Base-by-base conservation (phyloP, 2,113 vertebrate species). In the Hippocampus zosterae region DNA sequence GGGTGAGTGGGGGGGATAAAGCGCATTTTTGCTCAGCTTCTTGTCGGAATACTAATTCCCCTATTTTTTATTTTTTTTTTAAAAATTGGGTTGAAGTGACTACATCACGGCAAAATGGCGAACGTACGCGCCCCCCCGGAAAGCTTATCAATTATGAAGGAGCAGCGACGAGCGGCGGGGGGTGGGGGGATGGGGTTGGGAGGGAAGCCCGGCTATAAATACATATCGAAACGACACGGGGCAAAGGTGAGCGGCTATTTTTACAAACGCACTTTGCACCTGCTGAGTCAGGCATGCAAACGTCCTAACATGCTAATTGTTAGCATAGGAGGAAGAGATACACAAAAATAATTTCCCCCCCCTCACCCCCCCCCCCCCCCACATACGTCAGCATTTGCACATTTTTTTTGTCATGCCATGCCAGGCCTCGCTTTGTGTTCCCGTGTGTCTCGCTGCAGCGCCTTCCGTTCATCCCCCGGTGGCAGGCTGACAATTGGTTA, bases 121-220 rank as follows among this genome's bases (percentile, higher is more conserved):
- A 29, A 1, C 3, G 57, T 29, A 57, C 61, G 65, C n/a, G 66
- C 23, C 66, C 41, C 41, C 67, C 57, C 76, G 69, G 72, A 76
- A 61, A 75, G 77, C 79, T 84, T 84, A 89, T 91, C 81, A 90
- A 92, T 90, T 90, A 90, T 88, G 80, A 76, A 90, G 53, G 63
- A 81, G 75, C 68, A 27, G 53, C 69, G 63, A 73, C 78, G 76
- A 72, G 73, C 61, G 79, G n/a, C n/a, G n/a, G n/a, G n/a, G n/a
- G n/a, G n/a, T n/a, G n/a, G n/a, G n/a, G n/a, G n/a, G n/a, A n/a
- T n/a, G n/a, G n/a, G n/a, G n/a, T n/a, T n/a, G n/a, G n/a, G n/a
- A n/a, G 63, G 82, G 82, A 81, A 81, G 87, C 86, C 70, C 77
- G 13, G 57, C 86, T 91, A 90, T 83, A 90, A 88, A 91, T 90